Conservation (phyloP, 1,140 invertebrate species). For the Panonychus citri region DNA sequence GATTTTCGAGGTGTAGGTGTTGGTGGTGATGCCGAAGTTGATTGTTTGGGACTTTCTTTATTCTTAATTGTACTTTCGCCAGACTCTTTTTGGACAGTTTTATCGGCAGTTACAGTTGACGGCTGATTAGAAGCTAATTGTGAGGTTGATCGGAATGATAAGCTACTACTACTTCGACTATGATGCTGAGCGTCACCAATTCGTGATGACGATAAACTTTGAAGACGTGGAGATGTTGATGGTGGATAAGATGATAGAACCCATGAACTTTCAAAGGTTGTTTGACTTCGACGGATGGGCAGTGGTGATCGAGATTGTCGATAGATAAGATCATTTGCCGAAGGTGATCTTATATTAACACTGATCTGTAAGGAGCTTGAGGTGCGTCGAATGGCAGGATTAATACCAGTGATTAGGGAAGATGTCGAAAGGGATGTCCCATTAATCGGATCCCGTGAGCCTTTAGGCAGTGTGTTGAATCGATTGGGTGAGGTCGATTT, state of each 20-base stretch:
- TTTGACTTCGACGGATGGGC: background rate
- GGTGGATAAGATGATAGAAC: background rate
- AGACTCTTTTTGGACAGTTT: background rate
- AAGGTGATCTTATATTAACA: background rate
- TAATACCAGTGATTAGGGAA: no score
- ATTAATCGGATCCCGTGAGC: background rate
- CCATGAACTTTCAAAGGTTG: background rate
- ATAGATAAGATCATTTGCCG: no score
- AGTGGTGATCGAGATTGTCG: background rate
- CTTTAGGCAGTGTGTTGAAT: background rate
- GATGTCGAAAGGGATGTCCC: background rate
- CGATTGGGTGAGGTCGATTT: background rate
- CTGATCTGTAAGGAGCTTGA: background rate
- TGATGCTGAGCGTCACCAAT: background rate
- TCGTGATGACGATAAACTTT: background rate
- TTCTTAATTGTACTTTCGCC: no score
- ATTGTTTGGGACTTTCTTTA: no score
- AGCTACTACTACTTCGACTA: background rate
- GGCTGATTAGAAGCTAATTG: background rate
- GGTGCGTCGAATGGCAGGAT: background rate
- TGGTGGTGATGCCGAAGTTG: no score
- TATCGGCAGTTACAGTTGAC: background rate
- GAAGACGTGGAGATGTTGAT: background rate
- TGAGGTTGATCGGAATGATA: background rate
- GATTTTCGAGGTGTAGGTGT: no score